Conservation (phyloP, 2,888 invertebrate genomes). For the Electrophaes corylata region DNA sequence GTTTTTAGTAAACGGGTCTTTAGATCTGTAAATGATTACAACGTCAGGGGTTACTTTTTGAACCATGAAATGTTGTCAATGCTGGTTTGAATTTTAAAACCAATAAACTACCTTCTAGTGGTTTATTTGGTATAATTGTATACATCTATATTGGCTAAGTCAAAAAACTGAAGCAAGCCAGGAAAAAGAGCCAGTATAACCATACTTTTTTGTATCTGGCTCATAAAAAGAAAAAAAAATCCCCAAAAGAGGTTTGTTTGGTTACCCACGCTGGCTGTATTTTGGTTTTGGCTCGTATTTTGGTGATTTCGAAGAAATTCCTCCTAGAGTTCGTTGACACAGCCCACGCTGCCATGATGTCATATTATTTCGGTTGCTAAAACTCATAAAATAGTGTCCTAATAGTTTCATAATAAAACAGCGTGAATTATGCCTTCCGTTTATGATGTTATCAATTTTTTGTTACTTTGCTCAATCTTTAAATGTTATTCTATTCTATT, state of each 20-base stretch:
- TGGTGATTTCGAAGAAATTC: slow-evolving; percentile 10
- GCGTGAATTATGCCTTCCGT: slow-evolving; percentile 19
- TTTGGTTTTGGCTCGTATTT: no score
- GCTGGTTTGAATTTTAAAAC: no score
- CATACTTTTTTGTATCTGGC: neutral
- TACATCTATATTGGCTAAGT: no score
- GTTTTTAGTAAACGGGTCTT: neutral
- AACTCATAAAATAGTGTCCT: slow-evolving; percentile 7
- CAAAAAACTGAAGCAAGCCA: neutral
- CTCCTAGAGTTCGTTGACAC: slow-evolving; percentile 28
- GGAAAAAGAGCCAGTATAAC: neutral
- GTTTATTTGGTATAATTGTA: no score
- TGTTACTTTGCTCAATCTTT: slow-evolving; percentile 15
- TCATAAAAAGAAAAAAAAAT: neutral
- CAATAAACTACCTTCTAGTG: no score
- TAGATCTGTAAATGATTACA: no score
- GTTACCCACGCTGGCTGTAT: slow-evolving; percentile 3
- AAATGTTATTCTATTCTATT: slow-evolving; percentile 9
- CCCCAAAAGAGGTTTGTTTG: neutral
- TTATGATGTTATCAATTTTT: slow-evolving; percentile 18
- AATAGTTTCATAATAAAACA: slow-evolving; percentile 18
- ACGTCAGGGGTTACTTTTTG: no score
- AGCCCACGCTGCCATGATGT: slow-evolving; percentile 31
- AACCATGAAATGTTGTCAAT: no score
- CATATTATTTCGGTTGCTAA: slow-evolving; percentile 30